Base-by-base conservation (phyloP, 2,888 invertebrate species). In the Coecobrya sp. region DNA sequence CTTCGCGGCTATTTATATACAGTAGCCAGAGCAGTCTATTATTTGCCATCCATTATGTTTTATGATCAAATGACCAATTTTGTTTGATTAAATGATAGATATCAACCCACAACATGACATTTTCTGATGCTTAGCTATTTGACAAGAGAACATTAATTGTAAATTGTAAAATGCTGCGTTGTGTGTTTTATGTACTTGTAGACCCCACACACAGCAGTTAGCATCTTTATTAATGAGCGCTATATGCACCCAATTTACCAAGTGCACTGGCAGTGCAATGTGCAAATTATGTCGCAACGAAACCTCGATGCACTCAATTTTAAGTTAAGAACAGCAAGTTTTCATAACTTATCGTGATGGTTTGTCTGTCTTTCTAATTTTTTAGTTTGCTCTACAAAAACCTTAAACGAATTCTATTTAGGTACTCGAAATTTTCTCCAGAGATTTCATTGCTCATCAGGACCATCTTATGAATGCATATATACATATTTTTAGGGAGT, bases 241-340 rank as follows among this genome's bases (percentile, higher is more conserved):
- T 16, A 2, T 52, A 52, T 52, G 52, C 11, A 52, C 52, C 11
- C 16, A 52, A 1, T 52, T 52, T 55, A 55, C 55, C n/a, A 55
- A 30, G 19, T 73, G 73, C 73, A 73, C 16, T 73, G 13, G 73
- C n/a, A 73, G 13, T 73, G 73, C 73, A 73, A 70, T 42, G 13
- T 42, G 19, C 19, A 79, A 79, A 79, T 79, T 79, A 52, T 79
- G 52, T 52, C 76, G 49, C 76, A 79, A 79, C 52, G 2, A 27
- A 25, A 79, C 8, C 49, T 27, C 49, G 49, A 79, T 79, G 27
- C 76, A 79, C 49, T 49, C 76, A 79, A 76, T 8, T 36, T 19
- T 70, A n/a, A 70, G 16, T 70, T n/a, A n/a, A n/a, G n/a, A n/a
- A n/a, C 5, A 62, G 16, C 11, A 65, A 65, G 65, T 27, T 36